Evolutionary conservation across 2,797 vertebrate species (phyloP).

Genomic region (Carcharodon carcharias): DNA sequence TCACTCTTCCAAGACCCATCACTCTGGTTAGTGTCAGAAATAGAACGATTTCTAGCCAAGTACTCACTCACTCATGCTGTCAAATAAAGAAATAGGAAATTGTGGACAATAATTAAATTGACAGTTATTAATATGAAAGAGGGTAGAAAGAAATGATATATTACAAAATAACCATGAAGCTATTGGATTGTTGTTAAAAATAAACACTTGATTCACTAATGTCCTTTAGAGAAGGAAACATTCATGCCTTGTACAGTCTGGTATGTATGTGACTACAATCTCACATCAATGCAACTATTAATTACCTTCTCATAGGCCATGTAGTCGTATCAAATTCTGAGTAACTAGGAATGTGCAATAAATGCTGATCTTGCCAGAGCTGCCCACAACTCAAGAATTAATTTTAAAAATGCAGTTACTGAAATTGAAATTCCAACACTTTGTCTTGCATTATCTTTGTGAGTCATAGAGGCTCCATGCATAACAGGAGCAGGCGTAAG

Average conservation of each 20-base stretch:
- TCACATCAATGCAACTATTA: not conserved
- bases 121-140: not conserved
- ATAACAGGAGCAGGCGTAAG: no score
- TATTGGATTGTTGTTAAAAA: not conserved
- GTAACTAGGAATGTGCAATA: not conserved
- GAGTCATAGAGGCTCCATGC: not conserved
- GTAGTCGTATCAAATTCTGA: not conserved
- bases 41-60: not conserved
- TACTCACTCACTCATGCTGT: not conserved
- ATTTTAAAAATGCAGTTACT: not conserved
- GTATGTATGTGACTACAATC: not conserved
- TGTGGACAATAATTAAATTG: conserved; percentile 22
- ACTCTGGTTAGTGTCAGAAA: not conserved
- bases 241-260: not conserved
- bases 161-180: not conserved
- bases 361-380: not conserved
- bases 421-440: not conserved
- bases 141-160: not conserved
- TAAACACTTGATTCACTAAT: not conserved
- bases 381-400: not conserved
- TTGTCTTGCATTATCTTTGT: not conserved
- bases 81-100: not conserved
- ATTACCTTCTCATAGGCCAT: not conserved
- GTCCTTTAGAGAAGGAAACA: not conserved
- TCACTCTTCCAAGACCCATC: not conserved